A percentile compares a stretch with the other conserved stretches of the same genome.
Conservation (phyloP, 2,113 vertebrate species). For the Craseonycteris thonglongyai region DNA sequence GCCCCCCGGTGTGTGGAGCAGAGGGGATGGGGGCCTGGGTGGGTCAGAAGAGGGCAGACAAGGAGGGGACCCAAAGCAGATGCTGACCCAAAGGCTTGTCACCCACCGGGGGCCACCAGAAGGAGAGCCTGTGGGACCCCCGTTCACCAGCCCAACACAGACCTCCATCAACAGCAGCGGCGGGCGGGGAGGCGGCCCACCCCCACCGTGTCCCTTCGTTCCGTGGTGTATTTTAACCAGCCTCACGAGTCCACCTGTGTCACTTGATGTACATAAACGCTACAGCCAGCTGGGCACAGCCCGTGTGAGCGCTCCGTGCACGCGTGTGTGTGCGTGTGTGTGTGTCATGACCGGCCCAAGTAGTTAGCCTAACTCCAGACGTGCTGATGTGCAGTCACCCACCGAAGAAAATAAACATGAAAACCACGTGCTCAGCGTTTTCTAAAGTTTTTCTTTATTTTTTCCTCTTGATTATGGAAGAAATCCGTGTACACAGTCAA, state of each 20-base stretch:
- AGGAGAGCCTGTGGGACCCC: background rate
- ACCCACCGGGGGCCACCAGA: background rate
- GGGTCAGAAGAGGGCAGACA: background rate
- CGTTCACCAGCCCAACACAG: background rate
- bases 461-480: slow-evolving; percentile 1
- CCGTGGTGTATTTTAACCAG: slow-evolving; percentile 67
- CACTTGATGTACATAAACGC: slow-evolving; percentile 68
- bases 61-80: background rate
- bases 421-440: slow-evolving; percentile 38
- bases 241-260: slow-evolving; percentile 68
- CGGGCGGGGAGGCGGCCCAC: background rate
- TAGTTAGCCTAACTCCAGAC: slow-evolving; percentile 71
- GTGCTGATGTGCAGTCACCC: slow-evolving; percentile 62
- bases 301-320: slow-evolving; percentile 73
- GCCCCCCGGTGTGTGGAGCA: background rate
- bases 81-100: background rate
- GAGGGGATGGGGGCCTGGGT: background rate
- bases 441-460: slow-evolving; percentile 20
- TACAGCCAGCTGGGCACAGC: slow-evolving; percentile 72
- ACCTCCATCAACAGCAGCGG: background rate
- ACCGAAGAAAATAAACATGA: slow-evolving; percentile 71
- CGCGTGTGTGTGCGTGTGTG: slow-evolving; percentile 40
- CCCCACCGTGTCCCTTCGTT: slow-evolving; percentile 48
- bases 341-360: slow-evolving; percentile 74
- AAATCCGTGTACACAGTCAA: slow-evolving; percentile 13